Base-by-base conservation (phyloP, 2,888 invertebrate species). In the Xanthia icteritia region DNA sequence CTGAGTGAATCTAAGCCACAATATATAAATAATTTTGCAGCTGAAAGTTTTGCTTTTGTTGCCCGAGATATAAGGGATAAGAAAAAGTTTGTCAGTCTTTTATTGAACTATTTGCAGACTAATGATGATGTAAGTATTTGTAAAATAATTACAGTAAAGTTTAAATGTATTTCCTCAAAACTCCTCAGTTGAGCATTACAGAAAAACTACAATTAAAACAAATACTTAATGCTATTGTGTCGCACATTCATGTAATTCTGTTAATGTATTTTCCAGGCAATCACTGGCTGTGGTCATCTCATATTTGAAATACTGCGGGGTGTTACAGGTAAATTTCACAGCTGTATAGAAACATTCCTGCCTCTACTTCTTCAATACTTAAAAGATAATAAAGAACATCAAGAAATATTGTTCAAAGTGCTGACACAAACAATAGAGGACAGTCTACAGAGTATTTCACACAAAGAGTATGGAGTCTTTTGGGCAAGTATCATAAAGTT, bases 41-140 rank as follows among this genome's bases (percentile, higher is more conserved):
- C 99, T 0, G 99, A 99, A 95, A 98, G 99, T 94, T 99, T 99
- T 97, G 98, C 99, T 0, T 99, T 99, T 97, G 98, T 99, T 2
- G 98, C 99, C 5, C 97, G 99, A 85, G 99, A 99, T 97, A 98
- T 99, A 20, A 98, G 97, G 86, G 98, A 99, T 89, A 98, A 98
- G 89, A 97, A 97, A 51, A 97, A 97, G 71, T 98, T 99, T 92
- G 93, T 99, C 61, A 96, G 97, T 66, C 96, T 98, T 65, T 94
- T 99, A 61, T 94, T 99, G 58, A 97, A 97, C 85, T 97, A 97
- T 73, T 96, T 99, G 58, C 95, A 97, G 84, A 96, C 96, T 23
- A 97, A 97, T 91, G 97, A 97, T 89, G 97, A 98, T 94, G 98
- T 98, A 95, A 97, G 97, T 97, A 66, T 67, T 73, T 61, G 17